Base-by-base conservation (phyloP, 2,888 invertebrate species). In the Meta bourneti region DNA sequence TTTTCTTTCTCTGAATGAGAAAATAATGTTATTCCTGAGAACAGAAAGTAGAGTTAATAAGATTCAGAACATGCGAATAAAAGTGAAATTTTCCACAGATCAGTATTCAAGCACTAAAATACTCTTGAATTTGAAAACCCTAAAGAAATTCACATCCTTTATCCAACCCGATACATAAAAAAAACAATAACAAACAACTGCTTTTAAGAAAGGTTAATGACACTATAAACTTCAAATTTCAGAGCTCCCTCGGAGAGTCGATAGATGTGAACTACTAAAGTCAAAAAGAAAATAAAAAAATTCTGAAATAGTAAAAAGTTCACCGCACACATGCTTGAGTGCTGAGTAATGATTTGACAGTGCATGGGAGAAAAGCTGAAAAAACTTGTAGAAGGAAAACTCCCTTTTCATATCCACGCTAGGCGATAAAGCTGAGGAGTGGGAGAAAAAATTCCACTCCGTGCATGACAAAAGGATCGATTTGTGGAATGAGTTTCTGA, bases 381-480 rank as follows among this genome's bases (percentile, higher is more conserved):
- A 61, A 61, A 61, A 61, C 13, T 61, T 61, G 61, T n/a, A 51
- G 52, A 75, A 48, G 49, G 49, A 75, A 75, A 75, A 13, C 7
- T 34, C 78, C 52, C 75, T 34, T 75, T 75, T 20, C 48, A 34
- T 34, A 34, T 34, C 34, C 34, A 34, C 34, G 34, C 1, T 34
- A 34, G n/a, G 34, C 34, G 71, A n/a, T 48, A 19, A 71, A 9
- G 34, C 34, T 34, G 34, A 34, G 34, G 69, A 34, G 13, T 19
- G 70, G 78, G 48, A 61, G 16, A 61, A 61, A 61, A 61, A 16
- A 16, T 61, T 61, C 61, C 11, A 8, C 16, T 61, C 61, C 16
- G 69, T 70, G 78, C 48, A 16, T 71, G 69, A 81, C 81, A 79
- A 81, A 80, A 72, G 72, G 49, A 91, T 91, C 91, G 91, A 91